Percentiles rank a stretch among this genome's conserved stretches.
Evolutionary conservation across 1,140 invertebrate genomes (phyloP).

Genomic region (Trissolcus basalis): DNA sequence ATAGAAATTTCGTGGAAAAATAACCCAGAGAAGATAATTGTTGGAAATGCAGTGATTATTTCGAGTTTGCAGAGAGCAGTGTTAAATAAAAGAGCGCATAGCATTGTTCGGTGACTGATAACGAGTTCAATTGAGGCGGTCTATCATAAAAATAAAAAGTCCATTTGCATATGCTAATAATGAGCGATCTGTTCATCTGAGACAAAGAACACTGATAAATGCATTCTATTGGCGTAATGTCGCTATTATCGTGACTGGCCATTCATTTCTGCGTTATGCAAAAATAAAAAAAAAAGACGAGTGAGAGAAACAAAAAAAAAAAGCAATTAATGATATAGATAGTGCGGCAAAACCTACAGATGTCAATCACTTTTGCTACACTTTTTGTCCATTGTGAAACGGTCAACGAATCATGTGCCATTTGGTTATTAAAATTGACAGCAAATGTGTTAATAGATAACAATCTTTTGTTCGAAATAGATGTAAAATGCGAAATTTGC

Average conservation of each 20-base stretch:
- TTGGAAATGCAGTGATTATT: too few relatives aligned
- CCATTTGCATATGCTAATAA: conserved; percentile 50
- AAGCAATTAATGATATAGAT: conserved; percentile 30
- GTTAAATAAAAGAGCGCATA: conserved; percentile 15
- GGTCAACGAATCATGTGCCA: conserved; percentile 11
- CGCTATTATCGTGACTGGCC: conserved; percentile 44
- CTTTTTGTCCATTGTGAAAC: conserved; percentile 4
- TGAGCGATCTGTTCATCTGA: conserved; percentile 53
- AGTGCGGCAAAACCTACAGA: conserved; percentile 14
- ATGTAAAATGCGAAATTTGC: conserved; percentile 17
- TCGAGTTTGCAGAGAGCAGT: too few relatives aligned
- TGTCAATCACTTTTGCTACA: conserved; percentile 20
- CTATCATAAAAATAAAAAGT: conserved; percentile 41
- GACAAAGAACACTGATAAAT: conserved; percentile 55
- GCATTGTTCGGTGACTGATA: conserved; percentile 33
- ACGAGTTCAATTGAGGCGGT: conserved; percentile 49
- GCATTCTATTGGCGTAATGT: conserved; percentile 49
- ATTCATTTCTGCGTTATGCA: conserved; percentile 32
- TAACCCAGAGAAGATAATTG: too few relatives aligned
- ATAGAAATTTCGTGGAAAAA: too few relatives aligned
- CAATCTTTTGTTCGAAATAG: conserved; percentile 15
- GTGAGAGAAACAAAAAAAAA: too few relatives aligned
- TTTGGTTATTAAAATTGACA: conserved; percentile 21
- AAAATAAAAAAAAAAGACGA: not conserved
- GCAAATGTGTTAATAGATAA: conserved; percentile 12